Evolutionary conservation across 2,113 vertebrate genomes (phyloP).

Genomic region (Lamprologus lemairii): DNA sequence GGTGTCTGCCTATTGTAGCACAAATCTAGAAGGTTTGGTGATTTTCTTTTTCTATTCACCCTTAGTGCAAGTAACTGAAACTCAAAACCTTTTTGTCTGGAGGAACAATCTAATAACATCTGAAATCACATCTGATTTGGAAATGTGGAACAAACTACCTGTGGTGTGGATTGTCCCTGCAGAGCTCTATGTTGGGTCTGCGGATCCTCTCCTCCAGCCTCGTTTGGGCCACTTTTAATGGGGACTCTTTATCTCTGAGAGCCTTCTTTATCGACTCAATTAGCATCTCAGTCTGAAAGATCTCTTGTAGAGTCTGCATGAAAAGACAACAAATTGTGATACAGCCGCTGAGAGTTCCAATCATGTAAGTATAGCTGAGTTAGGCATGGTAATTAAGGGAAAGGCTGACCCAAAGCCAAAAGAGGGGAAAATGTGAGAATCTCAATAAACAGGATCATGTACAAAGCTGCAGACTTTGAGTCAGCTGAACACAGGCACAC

Average conservation of each 20-base stretch:
- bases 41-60: accelerated
- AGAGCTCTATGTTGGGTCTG: constrained; percentile 86
- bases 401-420: not conserved
- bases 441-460: not conserved
- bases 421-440: not conserved
- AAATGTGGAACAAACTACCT: constrained; percentile 51
- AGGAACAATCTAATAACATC: not conserved
- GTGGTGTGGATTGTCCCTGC: constrained; percentile 81
- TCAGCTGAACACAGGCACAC: not conserved
- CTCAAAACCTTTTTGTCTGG: not conserved
- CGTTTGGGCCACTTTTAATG: constrained; percentile 88
- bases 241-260: constrained; percentile 79
- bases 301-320: constrained; percentile 83
- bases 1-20: not conserved
- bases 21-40: not conserved
- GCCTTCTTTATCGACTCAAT: constrained; percentile 83
- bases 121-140: not conserved
- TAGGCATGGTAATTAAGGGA: not conserved
- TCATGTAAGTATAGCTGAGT: not conserved
- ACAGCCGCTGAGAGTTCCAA: not conserved
- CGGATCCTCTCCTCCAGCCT: constrained; percentile 82
- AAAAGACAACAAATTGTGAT: not conserved
- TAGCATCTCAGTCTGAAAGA: constrained; percentile 83
- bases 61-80: not conserved
- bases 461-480: not conserved